Evolutionary conservation across 2,888 invertebrate species (phyloP).

Genomic region (Cyrtodaria siliqua): DNA sequence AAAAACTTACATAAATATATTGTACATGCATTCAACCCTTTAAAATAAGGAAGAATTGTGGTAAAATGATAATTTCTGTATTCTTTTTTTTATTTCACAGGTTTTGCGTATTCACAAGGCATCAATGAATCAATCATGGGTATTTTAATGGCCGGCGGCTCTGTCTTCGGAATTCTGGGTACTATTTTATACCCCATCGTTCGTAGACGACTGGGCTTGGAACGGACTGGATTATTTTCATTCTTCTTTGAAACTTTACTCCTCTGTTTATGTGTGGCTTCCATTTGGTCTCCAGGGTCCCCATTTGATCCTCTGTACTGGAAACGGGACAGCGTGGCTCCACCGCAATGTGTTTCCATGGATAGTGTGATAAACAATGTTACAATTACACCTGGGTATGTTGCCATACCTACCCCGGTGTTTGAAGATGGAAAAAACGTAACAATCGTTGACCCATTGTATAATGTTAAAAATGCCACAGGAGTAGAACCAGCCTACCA

Average conservation of each 20-base stretch:
- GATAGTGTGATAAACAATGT: too few species aligned
- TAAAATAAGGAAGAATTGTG: too few species aligned
- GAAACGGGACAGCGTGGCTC: neutral
- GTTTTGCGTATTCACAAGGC: constrained; percentile 86
- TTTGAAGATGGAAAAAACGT: too few species aligned
- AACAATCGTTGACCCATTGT: too few species aligned
- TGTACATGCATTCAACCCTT: too few species aligned
- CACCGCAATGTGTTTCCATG: too few species aligned
- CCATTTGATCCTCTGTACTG: constrained; percentile 84
- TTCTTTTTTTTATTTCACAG: constrained; percentile 72
- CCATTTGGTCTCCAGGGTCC: constrained; percentile 87
- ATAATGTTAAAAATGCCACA: too few species aligned
- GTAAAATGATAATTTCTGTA: too few species aligned
- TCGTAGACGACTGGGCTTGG: constrained; percentile 83
- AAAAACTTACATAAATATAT: too few species aligned
- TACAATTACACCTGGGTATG: too few species aligned
- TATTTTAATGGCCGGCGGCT: constrained; percentile 86
- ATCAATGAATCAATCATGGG: constrained; percentile 86
- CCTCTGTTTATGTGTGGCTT: constrained; percentile 85
- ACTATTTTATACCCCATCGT: constrained; percentile 86
- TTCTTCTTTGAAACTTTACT: constrained; percentile 80
- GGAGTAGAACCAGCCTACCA: too few species aligned
- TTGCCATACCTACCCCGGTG: too few species aligned
- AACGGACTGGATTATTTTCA: constrained; percentile 83
- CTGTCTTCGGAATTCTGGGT: constrained; percentile 87